phyloP scores from a whole-genome alignment of 2,888 invertebrate species.

The Hyposoter didymator region DNA sequence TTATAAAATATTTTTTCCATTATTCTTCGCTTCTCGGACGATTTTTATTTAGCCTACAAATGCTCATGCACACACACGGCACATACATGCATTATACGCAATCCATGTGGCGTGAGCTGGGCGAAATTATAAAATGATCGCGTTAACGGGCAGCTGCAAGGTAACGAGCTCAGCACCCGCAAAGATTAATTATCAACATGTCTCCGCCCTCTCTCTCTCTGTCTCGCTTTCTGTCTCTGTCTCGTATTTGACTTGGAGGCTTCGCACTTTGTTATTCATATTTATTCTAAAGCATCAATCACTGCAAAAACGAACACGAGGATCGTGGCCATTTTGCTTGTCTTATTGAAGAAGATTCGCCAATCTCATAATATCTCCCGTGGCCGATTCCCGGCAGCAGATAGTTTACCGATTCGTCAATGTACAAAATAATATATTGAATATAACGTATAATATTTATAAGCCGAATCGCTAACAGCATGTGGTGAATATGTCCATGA shows the following conservation, averaged over 20 bases:
- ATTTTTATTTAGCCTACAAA: neutral
- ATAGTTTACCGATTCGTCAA: neutral
- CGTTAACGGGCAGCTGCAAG: slow-evolving; percentile 63
- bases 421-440: slow-evolving; percentile 38
- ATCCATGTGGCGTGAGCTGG: slow-evolving; percentile 24
- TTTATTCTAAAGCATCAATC: slow-evolving; percentile 61
- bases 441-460: slow-evolving; percentile 1
- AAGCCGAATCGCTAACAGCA: slow-evolving; percentile 41
- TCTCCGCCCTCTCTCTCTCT: slow-evolving; percentile 7
- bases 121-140: slow-evolving; percentile 63
- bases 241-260: slow-evolving; percentile 23
- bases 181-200: slow-evolving; percentile 62
- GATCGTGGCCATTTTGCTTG: slow-evolving; percentile 12
- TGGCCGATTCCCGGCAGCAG: neutral
- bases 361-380: neutral
- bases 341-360: slow-evolving; percentile 5
- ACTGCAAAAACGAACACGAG: slow-evolving; percentile 28
- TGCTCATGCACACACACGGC: neutral
- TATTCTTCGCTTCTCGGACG: neutral
- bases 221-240: neutral
- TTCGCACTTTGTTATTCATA: slow-evolving; percentile 56
- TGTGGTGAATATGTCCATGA: slow-evolving; percentile 62
- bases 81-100: neutral
- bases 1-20: neutral
- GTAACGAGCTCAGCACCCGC: slow-evolving; percentile 42